These are phyloP conservation scores for Bombus turneri DNA, from an alignment of 1,140 invertebrate genomes.

Conservation along the genomic window DNA sequence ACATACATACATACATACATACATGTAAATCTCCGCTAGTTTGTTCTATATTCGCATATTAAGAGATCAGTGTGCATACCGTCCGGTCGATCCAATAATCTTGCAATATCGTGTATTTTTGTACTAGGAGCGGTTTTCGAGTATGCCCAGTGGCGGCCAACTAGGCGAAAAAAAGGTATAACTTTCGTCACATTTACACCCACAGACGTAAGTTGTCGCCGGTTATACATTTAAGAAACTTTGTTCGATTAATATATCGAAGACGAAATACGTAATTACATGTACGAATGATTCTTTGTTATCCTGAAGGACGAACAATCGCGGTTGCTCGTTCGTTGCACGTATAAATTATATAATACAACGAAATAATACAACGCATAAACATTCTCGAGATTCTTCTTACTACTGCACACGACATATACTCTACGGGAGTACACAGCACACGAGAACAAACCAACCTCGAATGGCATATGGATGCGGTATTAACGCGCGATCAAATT, in stretches of 20 bases:
- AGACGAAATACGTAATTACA: not conserved
- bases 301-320: not conserved
- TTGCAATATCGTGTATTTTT: constrained; percentile 64
- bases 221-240: not conserved
- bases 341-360: not conserved
- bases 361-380: not conserved
- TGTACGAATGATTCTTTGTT: not conserved
- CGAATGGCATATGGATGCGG: constrained; percentile 65
- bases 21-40: constrained; percentile 46
- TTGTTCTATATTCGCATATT: constrained; percentile 40
- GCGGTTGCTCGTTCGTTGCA: not conserved
- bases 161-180: constrained; percentile 66
- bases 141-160: constrained; percentile 53
- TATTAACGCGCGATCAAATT: constrained; percentile 30
- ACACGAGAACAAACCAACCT: constrained; percentile 40
- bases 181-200: constrained; percentile 47
- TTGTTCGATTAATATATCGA: not conserved
- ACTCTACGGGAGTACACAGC: constrained; percentile 18
- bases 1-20: not conserved
- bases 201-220: constrained; percentile 50
- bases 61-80: constrained; percentile 43
- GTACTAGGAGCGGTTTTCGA: constrained; percentile 60
- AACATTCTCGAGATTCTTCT: constrained; percentile 15
- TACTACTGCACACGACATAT: constrained; percentile 6
- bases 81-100: constrained; percentile 55